Base-by-base conservation (phyloP, 2,888 invertebrate genomes). In the Allophyes oxyacanthae region DNA sequence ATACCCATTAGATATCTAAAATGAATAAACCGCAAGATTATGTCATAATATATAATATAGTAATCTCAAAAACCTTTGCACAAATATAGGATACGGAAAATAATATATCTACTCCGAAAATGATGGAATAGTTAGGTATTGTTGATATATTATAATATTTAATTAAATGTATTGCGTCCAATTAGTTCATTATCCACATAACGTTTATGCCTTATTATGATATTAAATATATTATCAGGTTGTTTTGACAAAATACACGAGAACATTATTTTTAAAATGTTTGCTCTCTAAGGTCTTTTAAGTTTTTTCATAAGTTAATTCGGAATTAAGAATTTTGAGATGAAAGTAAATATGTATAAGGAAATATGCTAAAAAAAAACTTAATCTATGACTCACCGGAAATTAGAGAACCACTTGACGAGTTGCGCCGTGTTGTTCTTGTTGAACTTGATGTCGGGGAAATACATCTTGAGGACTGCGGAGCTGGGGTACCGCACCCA, bases 381-480 rank as follows among this genome's bases (percentile, higher is more conserved):
- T 48, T 30, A 33, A 25, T 26, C 9, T 50, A 36, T 56, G 30
- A 95, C 97, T 97, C 91, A 99, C 99, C 99, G 97, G 95, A 99
- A 99, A 94, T 99, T 99, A 88, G 99, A 99, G 97, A 99, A 99
- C 99, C 99, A 99, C 95, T 99, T 99, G 95, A 99, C 99, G 91
- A 99, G 97, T 95, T 99, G 99, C 86, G 99, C 99, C 77, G 99
- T 99, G 95, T 99, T 99, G 95, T 99, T 99, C 95, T 99, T 99
- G 96, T 99, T 99, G 96, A 99, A 99, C 93, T 99, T 99, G 95
- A 99, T 99, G 95, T 99, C 99, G 37, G 99, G 99, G 96, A 99
- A 99, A 96, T 99, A 99, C 97, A 99, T 98, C 95, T 99, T 99
- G 92, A 99, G 97, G 79, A 99, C 98, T 84, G 99, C 98, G 66